Base-by-base conservation (phyloP, 2,113 vertebrate genomes). In the Fulmarus glacialis region DNA sequence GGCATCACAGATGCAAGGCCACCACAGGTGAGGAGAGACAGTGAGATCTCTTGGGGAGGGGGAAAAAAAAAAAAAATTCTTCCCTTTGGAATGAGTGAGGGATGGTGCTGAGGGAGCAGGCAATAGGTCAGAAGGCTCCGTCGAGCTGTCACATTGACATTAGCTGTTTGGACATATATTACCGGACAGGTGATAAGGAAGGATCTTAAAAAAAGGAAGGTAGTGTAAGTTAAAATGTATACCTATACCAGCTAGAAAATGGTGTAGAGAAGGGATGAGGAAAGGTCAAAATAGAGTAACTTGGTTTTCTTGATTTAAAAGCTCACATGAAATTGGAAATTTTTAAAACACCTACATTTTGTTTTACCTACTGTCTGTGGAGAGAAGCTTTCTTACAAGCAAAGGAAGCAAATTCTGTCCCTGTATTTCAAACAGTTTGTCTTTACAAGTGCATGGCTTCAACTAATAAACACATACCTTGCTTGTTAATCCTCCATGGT, bases 391-490 rank as follows among this genome's bases (percentile, higher is more conserved):
- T 55, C 58, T 62, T 63, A 8, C n/a, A 73, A 89, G 58, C 23
- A 55, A 52, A 84, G 32, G 16, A 88, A 79, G 27, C 30, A n/a
- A 67, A 15, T 47, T 78, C 40, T 82, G 10, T 23, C 19, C 64
- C 45, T 82, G 7, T 66, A 36, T 73, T 91, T 79, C 48, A 82
- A 15, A 6, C 58, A 26, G 18, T 64, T 89, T 93, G 50, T 40
- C 23, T 52, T 86, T 48, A 40, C 26, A 79, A 92, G 77, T 68
- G 22, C 24, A 56, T 4, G 2, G 48, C 17, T 93, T 96, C 42
- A 75, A 15, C 27, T 70, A 87, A 75, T 91, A 82, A 93, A 89
- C 81, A 84, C 96, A 24, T 95, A 95, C 91, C 94, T 96, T 89
- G 27, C 58, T 87, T 68, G 60, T 96, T 94, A 97, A 71, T 93